Percentiles rank a stretch among this genome's conserved stretches.
phyloP scores from a whole-genome alignment of 1,140 invertebrate species.

The Brevipalpus yothersi region DNA sequence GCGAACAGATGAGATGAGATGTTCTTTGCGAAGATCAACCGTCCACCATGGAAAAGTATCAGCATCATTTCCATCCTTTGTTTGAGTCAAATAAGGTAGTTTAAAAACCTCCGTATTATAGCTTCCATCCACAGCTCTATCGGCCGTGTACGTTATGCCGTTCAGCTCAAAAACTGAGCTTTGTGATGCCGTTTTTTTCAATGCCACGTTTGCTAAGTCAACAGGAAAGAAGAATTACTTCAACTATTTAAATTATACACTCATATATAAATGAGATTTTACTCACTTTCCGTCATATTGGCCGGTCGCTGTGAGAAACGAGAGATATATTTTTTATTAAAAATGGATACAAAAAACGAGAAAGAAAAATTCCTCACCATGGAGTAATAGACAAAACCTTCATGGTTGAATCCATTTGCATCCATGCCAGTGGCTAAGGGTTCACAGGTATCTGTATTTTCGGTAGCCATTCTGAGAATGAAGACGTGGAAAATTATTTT shows the following conservation, averaged over 20 bases:
- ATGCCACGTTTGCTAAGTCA: constrained; percentile 8
- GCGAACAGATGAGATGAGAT: constrained; percentile 10
- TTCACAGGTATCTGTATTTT: constrained; percentile 5
- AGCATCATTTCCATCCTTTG: constrained; percentile 9
- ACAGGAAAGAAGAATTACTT: too few species aligned
- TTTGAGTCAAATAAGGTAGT: constrained; percentile 13
- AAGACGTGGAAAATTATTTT: too few species aligned
- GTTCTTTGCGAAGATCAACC: constrained; percentile 11
- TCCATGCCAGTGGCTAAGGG: constrained; percentile 5
- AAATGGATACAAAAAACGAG: too few species aligned
- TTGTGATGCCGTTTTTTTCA: constrained; percentile 11
- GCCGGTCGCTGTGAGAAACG: too few species aligned
- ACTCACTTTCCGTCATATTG: too few species aligned
- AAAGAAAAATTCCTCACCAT: constrained; percentile 1
- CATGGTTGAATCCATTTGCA: constrained; percentile 6
- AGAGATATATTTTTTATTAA: too few species aligned
- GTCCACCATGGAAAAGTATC: constrained; percentile 13
- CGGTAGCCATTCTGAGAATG: background rate
- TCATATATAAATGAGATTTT: too few species aligned
- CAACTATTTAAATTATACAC: too few species aligned
- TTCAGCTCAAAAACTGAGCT: constrained; percentile 13
- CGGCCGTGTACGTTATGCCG: constrained; percentile 11
- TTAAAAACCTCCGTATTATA: constrained; percentile 10
- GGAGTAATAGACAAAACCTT: constrained; percentile 8
- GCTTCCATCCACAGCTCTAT: constrained; percentile 12